Evolutionary conservation across 2,113 vertebrate species (phyloP).

Genomic region (Embiotoca jacksoni): DNA sequence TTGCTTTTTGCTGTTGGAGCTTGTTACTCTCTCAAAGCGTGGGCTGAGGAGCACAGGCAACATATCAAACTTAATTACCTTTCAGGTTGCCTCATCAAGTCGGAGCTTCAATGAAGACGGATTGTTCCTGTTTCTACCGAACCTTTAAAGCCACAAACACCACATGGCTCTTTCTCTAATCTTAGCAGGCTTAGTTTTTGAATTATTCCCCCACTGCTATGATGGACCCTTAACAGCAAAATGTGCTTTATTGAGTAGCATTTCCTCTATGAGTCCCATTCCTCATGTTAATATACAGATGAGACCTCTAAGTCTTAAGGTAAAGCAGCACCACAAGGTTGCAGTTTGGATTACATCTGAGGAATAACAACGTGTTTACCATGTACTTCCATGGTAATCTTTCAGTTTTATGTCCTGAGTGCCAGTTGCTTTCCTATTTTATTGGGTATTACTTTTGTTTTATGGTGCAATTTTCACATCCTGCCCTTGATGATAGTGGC

Average conservation of each 20-base stretch:
- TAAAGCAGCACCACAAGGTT: constrained; percentile 73
- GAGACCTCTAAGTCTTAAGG: constrained; percentile 57
- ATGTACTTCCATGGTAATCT: constrained; percentile 71
- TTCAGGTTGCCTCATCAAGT: constrained; percentile 84
- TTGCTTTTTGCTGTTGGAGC: constrained; percentile 76
- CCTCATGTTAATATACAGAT: constrained; percentile 73
- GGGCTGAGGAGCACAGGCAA: constrained; percentile 76
- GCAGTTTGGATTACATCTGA: constrained; percentile 74
- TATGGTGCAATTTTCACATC: constrained; percentile 83
- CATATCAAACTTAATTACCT: constrained; percentile 86
- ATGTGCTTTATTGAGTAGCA: constrained; percentile 67
- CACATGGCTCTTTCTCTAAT: constrained; percentile 65
- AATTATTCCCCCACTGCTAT: constrained; percentile 62
- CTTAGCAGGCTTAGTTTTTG: constrained; percentile 51
- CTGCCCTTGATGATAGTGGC: constrained; percentile 78
- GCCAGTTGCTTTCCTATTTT: constrained; percentile 81
- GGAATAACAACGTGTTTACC: constrained; percentile 81
- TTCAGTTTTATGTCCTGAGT: constrained; percentile 81
- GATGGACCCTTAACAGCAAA: constrained; percentile 67
- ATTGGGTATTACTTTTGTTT: constrained; percentile 86
- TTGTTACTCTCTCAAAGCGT: constrained; percentile 79
- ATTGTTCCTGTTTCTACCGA: constrained; percentile 71
- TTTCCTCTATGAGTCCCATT: constrained; percentile 64
- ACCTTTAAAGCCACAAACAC: constrained; percentile 74
- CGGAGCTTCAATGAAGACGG: constrained; percentile 80